Evolutionary conservation across 2,888 invertebrate genomes (phyloP).

Genomic region (Orthosia cruda): DNA sequence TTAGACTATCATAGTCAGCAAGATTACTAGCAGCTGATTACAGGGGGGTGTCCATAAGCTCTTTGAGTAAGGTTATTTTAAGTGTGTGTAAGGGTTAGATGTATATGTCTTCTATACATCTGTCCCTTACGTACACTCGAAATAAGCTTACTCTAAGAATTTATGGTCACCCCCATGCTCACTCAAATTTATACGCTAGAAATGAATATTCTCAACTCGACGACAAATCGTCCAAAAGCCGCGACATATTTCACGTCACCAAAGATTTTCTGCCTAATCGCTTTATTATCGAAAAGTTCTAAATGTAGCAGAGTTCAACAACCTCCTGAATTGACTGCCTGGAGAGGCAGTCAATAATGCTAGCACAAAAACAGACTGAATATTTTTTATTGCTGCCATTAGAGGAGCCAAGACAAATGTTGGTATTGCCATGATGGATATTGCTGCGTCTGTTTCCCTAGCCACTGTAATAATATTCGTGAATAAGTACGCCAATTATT

Average conservation of each 20-base stretch:
- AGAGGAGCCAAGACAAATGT: slow-evolving; percentile 49
- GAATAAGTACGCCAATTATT: slow-evolving; percentile 51
- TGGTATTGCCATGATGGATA: slow-evolving; percentile 43
- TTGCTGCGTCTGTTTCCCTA: neutral
- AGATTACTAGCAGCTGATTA: neutral
- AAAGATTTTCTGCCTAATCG: slow-evolving; percentile 4
- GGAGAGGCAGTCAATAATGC: slow-evolving; percentile 2
- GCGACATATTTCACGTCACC: slow-evolving; percentile 8
- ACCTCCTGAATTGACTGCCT: too few species aligned
- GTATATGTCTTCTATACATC: too few species aligned
- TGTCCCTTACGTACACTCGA: too few species aligned
- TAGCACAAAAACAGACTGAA: slow-evolving; percentile 21
- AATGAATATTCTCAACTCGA: neutral
- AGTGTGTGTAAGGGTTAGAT: too few species aligned
- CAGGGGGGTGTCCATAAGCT: neutral
- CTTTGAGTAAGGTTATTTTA: too few species aligned
- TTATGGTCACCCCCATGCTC: too few species aligned
- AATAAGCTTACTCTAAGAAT: too few species aligned
- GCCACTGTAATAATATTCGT: slow-evolving; percentile 45
- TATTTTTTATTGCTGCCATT: slow-evolving; percentile 43
- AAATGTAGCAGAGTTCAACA: slow-evolving; percentile 14
- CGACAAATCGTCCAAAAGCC: neutral
- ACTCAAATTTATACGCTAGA: neutral
- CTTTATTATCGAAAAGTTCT: slow-evolving; percentile 14
- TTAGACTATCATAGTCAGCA: neutral